Conservation (phyloP, 2,113 vertebrate species). For the Pomatorhinus ruficollis region DNA sequence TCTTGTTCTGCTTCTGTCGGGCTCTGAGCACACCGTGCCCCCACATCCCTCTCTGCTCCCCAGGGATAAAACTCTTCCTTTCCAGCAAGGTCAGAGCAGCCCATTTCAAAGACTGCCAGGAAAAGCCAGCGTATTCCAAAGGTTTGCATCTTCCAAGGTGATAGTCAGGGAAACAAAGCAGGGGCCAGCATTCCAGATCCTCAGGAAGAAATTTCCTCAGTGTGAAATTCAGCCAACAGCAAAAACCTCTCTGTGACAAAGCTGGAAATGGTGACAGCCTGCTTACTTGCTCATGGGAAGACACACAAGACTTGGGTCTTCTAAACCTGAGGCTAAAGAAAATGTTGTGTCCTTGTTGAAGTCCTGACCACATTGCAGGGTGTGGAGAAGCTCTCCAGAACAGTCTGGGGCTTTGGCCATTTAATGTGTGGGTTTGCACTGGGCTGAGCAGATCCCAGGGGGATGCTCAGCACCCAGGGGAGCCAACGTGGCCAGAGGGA, state of each 20-base stretch:
- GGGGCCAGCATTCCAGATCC: not conserved
- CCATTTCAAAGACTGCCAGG: not conserved
- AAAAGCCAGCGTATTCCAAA: not conserved
- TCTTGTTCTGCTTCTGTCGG: not conserved
- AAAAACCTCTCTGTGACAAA: not conserved
- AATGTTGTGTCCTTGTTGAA: not conserved
- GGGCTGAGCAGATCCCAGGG: not conserved
- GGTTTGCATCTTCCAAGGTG: not conserved
- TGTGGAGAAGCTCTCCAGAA: not conserved
- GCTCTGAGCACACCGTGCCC: not conserved
- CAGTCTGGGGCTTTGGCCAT: not conserved
- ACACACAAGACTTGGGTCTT: not conserved
- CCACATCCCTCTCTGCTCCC: not conserved
- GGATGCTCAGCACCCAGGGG: fast-evolving
- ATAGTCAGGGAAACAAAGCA: not conserved
- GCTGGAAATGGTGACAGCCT: not conserved
- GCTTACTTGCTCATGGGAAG: not conserved
- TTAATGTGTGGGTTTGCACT: not conserved
- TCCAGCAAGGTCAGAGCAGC: not conserved
- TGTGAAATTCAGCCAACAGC: not conserved
- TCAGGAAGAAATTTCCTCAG: not conserved
- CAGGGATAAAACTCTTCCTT: not conserved
- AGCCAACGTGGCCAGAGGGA: not conserved
- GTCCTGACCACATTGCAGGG: not conserved
- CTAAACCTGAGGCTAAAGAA: not conserved